These are phyloP conservation scores for Cephus runcator DNA, from an alignment of 2,888 invertebrate genomes.

Conservation along the genomic window DNA sequence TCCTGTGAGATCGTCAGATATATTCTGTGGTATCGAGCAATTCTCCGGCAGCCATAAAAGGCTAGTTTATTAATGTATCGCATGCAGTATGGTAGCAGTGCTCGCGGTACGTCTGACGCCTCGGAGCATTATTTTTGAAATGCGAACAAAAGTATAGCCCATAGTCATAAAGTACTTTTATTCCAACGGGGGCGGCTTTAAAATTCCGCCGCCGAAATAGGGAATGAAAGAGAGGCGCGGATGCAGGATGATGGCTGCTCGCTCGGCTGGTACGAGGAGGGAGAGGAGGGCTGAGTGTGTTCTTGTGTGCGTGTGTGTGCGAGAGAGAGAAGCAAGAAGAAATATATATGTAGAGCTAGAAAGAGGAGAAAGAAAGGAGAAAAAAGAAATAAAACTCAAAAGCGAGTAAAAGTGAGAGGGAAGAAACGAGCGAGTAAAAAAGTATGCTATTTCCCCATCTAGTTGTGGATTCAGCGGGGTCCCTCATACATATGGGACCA, in stretches of 20 bases:
- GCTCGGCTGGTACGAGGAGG: neutral
- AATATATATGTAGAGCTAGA: conserved; percentile 19
- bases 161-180: conserved; percentile 56
- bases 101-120: conserved; percentile 9
- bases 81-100: conserved; percentile 26
- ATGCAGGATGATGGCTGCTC: conserved; percentile 20
- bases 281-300: conserved; percentile 6
- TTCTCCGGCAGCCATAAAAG: conserved; percentile 14
- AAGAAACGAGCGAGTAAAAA: conserved; percentile 27
- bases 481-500: conserved; percentile 55
- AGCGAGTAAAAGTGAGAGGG: conserved; percentile 8
- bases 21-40: conserved; percentile 5
- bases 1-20: neutral
- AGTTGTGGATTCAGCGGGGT: conserved; percentile 47
- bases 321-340: conserved; percentile 19
- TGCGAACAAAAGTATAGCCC: conserved; percentile 34
- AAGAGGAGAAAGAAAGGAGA: conserved; percentile 16
- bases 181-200: conserved; percentile 49
- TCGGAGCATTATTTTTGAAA: conserved; percentile 42
- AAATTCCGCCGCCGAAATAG: conserved; percentile 50
- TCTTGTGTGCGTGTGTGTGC: no score
- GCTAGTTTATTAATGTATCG: conserved; percentile 32
- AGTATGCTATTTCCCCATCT: conserved; percentile 35
- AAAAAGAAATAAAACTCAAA: conserved; percentile 13
- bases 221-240: conserved; percentile 20